A percentile compares a stretch with the other conserved stretches of the same genome.
Evolutionary conservation across 2,888 invertebrate genomes (phyloP).

Genomic region (Diaprepes abbreviatus): DNA sequence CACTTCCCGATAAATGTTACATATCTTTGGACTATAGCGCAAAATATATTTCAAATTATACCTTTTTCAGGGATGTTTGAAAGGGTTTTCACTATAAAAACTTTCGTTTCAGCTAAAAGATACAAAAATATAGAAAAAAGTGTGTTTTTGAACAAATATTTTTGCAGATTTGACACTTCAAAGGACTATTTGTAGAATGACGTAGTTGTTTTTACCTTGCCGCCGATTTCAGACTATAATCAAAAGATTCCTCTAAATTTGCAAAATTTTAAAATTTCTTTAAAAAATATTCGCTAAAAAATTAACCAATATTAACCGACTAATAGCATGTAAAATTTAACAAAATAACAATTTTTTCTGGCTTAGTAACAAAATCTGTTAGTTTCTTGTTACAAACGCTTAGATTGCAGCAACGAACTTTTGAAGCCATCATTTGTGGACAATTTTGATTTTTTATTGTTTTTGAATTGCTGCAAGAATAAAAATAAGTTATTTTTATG

Average conservation of each 20-base stretch:
- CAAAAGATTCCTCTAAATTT: slow-evolving; percentile 1
- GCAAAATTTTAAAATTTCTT: not conserved
- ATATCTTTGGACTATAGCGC: no score
- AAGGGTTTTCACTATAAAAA: no score
- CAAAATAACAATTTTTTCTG: slow-evolving; percentile 12
- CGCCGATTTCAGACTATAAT: not conserved
- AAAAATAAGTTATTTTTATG: slow-evolving; percentile 42
- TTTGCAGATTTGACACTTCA: no score
- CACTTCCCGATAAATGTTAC: no score
- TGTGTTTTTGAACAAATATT: no score
- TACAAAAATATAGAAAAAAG: no score
- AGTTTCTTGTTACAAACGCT: slow-evolving; percentile 14
- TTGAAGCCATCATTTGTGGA: slow-evolving; percentile 47
- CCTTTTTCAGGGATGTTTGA: no score
- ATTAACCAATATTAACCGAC: slow-evolving; percentile 49
- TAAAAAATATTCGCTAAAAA: slow-evolving; percentile 33
- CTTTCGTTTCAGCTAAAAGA: no score
- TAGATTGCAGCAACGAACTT: slow-evolving; percentile 18
- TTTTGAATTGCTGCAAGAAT: slow-evolving; percentile 17
- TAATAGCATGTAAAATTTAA: slow-evolving; percentile 52
- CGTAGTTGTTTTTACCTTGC: no score
- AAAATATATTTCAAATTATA: no score
- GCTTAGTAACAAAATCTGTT: slow-evolving; percentile 5
- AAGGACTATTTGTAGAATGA: no score
- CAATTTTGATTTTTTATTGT: slow-evolving; percentile 24